Evolutionary conservation across 2,888 invertebrate genomes (phyloP), one percentile per base, ranked within the genome.

Genomic region (Troides aeacus): DNA sequence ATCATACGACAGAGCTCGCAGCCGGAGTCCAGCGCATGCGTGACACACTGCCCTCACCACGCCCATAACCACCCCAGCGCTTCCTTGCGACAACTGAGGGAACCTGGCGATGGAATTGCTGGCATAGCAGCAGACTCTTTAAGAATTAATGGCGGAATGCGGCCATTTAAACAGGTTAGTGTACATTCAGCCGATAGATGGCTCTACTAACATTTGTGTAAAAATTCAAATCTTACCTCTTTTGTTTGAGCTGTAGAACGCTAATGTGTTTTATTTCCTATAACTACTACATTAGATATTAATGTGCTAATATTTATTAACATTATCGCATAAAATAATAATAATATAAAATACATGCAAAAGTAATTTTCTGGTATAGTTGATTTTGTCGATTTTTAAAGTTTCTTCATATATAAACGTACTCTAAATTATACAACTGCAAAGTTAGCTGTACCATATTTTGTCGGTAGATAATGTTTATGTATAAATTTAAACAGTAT

Each of bases 41-140:
- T 94, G 84, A 94, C 93, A 71, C 93, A 94, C 82, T 95, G 95
- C 84, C 94, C 94, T 73, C 93, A 93, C 79, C 95, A 94, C 79
- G 92, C 94, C 83, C 95, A 95, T 78, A 94, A 95, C 71, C 95
- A 95, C 78, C 96, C 96, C 74, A 97, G 97, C 90, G 96, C 97
- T 83, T 97, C 97, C 58, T 91, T 97, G 82, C 95, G 97, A 81
- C 97, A 97, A 86, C 93, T 97, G 69, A 94, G 97, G 76, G 96
- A 96, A 92, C 95, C 95, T 62, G 95, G 95, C 73, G 97, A 97
- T 84, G 97, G 97, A 75, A 97, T 99, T 74, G 98, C 98, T 63
- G 97, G 97, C 84, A 99, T 99, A 81, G 99, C 98, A 30, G 98
- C 98, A 65, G 99, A 99, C 92, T 98, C 98, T 71, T 94, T 99